A percentile compares a stretch with the other conserved stretches of the same genome.
phyloP scores from a whole-genome alignment of 2,113 vertebrate species.

The Gymnarchus niloticus region DNA sequence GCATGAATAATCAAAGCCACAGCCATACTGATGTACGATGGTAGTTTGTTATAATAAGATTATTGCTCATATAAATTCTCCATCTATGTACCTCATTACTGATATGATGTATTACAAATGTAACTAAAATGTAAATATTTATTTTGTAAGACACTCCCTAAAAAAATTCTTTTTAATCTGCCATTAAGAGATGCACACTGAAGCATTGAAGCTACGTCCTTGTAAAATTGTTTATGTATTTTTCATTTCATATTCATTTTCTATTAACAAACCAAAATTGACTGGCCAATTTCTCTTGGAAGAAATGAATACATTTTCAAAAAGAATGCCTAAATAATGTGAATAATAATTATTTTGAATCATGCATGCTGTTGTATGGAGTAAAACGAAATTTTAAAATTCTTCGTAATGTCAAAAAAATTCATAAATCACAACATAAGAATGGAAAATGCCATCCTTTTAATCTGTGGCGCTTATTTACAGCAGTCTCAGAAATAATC shows the following conservation, averaged over 20 bases:
- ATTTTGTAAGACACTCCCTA: neutral
- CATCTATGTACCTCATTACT: no score
- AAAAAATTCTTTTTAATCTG: no score
- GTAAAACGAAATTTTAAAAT: neutral
- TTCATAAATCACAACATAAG: neutral
- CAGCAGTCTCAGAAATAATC: conserved; percentile 18
- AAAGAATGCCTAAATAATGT: neutral
- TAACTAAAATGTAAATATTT: neutral
- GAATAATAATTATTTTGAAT: no score
- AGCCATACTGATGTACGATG: neutral
- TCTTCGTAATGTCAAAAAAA: neutral
- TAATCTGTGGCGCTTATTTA: conserved; percentile 16
- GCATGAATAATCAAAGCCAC: neutral
- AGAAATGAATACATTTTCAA: neutral
- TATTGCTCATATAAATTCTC: neutral
- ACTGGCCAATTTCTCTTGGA: neutral
- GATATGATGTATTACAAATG: neutral
- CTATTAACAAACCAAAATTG: neutral
- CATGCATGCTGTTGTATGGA: neutral
- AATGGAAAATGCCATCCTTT: neutral
- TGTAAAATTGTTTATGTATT: neutral
- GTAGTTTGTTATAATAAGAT: neutral
- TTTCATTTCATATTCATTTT: neutral
- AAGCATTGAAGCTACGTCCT: neutral
- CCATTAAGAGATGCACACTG: neutral